These are phyloP conservation scores for Arvicanthis niloticus DNA, from an alignment of 2,113 vertebrate species.

Conservation along the genomic window DNA sequence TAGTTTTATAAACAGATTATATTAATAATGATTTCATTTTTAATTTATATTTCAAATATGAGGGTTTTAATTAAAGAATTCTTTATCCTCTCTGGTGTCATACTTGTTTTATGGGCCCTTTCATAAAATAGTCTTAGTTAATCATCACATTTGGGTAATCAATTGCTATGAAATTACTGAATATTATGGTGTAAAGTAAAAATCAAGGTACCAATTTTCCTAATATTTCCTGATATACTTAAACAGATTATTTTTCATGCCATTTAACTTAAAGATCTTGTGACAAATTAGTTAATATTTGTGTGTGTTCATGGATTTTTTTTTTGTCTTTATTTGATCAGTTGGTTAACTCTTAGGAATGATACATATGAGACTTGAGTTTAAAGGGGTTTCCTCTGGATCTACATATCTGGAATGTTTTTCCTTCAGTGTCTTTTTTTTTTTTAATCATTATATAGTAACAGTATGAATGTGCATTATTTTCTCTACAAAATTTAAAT, in stretches of 20 bases:
- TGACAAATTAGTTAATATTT: not conserved
- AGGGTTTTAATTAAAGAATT: not conserved
- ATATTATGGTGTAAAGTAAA: not conserved
- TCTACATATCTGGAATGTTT: not conserved
- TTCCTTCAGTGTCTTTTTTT: not conserved
- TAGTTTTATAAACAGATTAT: not conserved
- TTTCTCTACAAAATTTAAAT: not conserved
- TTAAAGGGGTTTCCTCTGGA: not conserved
- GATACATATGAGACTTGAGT: not conserved
- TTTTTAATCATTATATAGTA: not conserved
- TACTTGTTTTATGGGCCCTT: not conserved
- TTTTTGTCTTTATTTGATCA: not conserved
- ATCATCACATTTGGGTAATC: not conserved
- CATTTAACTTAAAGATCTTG: not conserved
- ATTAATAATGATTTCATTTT: not conserved
- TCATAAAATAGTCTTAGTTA: not conserved
- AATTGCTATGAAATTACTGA: not conserved
- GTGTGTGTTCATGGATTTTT: not conserved
- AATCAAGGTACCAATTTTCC: not conserved
- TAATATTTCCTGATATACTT: not conserved
- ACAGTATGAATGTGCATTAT: not conserved
- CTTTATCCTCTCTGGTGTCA: not conserved
- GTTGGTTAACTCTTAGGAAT: not conserved
- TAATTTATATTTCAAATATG: not conserved
- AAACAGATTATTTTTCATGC: not conserved